Evolutionary conservation across 2,888 invertebrate genomes (phyloP), one percentile per base, ranked within the genome.

Genomic region (Stenichneumon culpator): DNA sequence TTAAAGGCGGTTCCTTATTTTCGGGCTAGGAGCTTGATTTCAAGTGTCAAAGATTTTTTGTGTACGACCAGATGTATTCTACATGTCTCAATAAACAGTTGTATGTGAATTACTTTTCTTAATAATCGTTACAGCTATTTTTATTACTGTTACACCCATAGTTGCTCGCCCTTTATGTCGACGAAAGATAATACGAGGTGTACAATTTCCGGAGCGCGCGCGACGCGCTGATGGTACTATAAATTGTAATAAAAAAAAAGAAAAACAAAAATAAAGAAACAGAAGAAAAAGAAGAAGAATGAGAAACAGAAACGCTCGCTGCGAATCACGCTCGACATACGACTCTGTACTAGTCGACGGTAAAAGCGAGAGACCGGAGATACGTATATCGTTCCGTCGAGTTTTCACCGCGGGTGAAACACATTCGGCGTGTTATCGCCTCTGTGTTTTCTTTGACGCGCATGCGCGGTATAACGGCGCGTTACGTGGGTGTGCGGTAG

Each of bases 21-120:
- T 93, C 91, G 92, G 93, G 93, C 92, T 93, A 93, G 93, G 92
- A 93, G 93, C 93, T 94, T 93, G 91, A 93, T 93, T 94, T 84
- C 79, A 94, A 93, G 93, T 94, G 93, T 94, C 93, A 93, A 93
- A 94, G 93, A 94, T 93, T 94, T 94, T 94, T 94, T 93, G 57
- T 94, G 94, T 94, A 94, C 93, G 93, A 94, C 93, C 94, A 93
- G 94, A 94, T 94, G 94, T 94, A 94, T 94, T 93, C 93, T 94
- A 94, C 94, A 95, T 95, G 95, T 95, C 95, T 95, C 95, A 95
- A 95, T 95, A 95, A 95, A 95, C 95, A 95, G 95, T 95, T 95
- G 95, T 95, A 95, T 95, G 95, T 95, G 95, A 95, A 95, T 95
- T 95, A 95, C 94, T 94, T 93, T 92, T 94, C 93, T 92, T 94